Base-by-base conservation (phyloP, 2,888 invertebrate genomes). In the Caenorhabditis uteleia region DNA sequence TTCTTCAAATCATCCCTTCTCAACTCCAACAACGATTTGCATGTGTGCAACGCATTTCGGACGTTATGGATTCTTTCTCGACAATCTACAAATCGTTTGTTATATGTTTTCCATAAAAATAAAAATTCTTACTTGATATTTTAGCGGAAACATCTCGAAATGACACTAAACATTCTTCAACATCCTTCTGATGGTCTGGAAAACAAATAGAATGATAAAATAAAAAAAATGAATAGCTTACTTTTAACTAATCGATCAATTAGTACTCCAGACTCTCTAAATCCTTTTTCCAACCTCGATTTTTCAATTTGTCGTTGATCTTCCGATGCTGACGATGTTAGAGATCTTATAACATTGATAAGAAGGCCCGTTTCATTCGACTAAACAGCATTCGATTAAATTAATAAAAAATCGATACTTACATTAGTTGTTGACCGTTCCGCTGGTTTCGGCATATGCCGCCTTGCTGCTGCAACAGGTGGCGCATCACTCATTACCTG, bases 311-410 rank as follows among this genome's bases (percentile, higher is more conserved):
- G 85, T 65, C 85, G 74, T 83, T 95, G 92, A 83, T 93, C 93
- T 83, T 91, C 91, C 4, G 92, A 93, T 84, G 92, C 93, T 25
- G 82, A 83, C 8, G 93, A 91, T 25, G 94, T 94, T 59, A 97
- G 86, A 0, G 94, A 93, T 71, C 94, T 89, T 74, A 97, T 94
- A 43, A 97, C 94, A 57, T 93, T 92, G 89, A 95, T 95, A 75
- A 97, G 76, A 62, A 85, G 83, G 14, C 78, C 78, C 8, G 77
- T 67, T 38, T 65, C 65, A 21, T 50, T 50, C 5, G 54, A 53
- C 58, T 64, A 49, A 60, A 72, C 74, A 8, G 40, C 12, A 26
- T 12, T 27, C 18, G 10, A 5, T 26, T 36, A 12, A 25, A 10
- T 29, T 4, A 36, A 42, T 31, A 36, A 34, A 18, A 20, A 51